Base-by-base conservation (phyloP, 2,888 invertebrate species). In the Drosophila neotestacea region DNA sequence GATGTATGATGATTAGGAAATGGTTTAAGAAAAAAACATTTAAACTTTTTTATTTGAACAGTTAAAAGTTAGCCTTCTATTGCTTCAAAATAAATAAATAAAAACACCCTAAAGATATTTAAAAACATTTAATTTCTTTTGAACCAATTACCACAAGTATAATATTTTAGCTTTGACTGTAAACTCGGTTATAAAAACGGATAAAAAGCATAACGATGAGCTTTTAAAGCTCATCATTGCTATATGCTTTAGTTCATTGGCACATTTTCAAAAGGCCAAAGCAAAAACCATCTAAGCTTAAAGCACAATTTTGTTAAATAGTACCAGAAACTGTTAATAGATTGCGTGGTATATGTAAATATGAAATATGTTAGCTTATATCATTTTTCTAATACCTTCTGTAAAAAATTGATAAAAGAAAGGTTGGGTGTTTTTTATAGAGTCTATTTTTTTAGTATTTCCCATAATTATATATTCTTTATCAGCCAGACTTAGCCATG, bases 81-180 rank as follows among this genome's bases (percentile, higher is more conserved):
- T n/a, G n/a, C n/a, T n/a, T n/a, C 16, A 16, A 16, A 16, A 16
- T 22, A 22, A 22, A 22, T 22, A 22, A 22, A 22, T 22, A 22
- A 22, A 22, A 22, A 22, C 1, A 16, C 22, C 3, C 22, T 22
- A 3, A 0, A 22, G 22, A 3, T 22, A 22, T 22, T 22, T 1
- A 22, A 22, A 22, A 22, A 22, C n/a, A 10, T 10, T 42, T 4
- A 4, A 22, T 42, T n/a, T 16, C n/a, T 4, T 4, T 27, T 41
- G 10, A 52, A 30, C 4, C 6, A 6, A 6, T 52, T 6, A 2
- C 5, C 4, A 13, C 32, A 2, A 22, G 9, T 28, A 30, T 9
- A 63, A 59, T 58, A 61, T 59, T 55, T 58, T 10, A 0, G 34
- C n/a, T n/a, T 6, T 16, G 28, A 0, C 52, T 61, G 61, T 70